These are phyloP conservation scores for Microcebus lehilahytsara DNA, from an alignment of 2,113 vertebrate genomes.

Conservation along the genomic window DNA sequence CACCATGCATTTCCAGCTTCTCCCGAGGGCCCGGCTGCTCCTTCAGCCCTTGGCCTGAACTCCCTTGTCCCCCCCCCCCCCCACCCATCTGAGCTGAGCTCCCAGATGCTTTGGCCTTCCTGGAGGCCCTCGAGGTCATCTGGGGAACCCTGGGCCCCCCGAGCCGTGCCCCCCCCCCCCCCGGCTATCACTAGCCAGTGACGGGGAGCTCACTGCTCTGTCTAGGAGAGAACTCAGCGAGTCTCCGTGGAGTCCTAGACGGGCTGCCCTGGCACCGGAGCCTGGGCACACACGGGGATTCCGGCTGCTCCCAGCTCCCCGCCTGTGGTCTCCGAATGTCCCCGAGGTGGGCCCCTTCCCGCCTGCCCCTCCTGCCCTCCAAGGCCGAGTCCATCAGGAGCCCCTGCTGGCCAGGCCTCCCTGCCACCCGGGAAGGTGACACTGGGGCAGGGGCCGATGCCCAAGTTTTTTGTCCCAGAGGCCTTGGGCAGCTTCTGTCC, in stretches of 20 bases:
- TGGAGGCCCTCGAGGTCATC: not conserved
- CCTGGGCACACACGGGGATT: accelerated
- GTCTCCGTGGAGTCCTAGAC: accelerated
- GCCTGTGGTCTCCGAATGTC: not conserved
- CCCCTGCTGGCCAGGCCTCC: not conserved
- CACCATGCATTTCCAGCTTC: not conserved
- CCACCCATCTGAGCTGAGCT: too few species aligned
- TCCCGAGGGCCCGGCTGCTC: not conserved
- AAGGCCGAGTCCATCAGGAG: not conserved
- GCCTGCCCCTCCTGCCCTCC: not conserved
- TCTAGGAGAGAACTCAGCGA: not conserved
- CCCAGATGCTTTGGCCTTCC: not conserved
- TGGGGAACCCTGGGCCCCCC: too few species aligned
- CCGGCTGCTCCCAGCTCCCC: not conserved
- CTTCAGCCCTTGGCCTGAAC: not conserved
- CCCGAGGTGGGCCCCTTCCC: accelerated
- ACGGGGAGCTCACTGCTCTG: not conserved
- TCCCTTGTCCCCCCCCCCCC: too few species aligned
- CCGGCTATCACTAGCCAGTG: accelerated
- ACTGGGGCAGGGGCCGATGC: too few species aligned
- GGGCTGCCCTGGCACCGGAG: accelerated
- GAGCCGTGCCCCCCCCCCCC: not conserved
- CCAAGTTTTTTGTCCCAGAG: not conserved
- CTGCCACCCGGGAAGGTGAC: not conserved
- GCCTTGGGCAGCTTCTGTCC: not conserved